A percentile compares a stretch with the other conserved stretches of the same genome.
These are phyloP conservation scores for Tyto alba DNA, from an alignment of 2,113 vertebrate genomes.

Conservation along the genomic window DNA sequence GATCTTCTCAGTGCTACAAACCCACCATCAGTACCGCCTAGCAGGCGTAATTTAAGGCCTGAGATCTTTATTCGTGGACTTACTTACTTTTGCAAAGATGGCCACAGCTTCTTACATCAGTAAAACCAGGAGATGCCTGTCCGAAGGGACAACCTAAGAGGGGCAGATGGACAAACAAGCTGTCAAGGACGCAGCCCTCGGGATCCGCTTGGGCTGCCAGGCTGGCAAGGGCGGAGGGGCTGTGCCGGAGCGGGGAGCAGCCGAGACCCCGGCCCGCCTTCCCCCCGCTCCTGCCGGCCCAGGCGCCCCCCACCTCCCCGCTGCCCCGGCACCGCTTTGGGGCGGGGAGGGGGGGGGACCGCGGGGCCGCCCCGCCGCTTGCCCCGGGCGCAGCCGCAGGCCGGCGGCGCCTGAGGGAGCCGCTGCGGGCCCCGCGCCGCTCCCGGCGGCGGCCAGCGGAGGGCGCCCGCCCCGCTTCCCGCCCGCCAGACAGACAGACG, in stretches of 20 bases:
- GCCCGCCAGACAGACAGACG: background rate
- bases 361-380: background rate
- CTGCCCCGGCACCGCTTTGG: background rate
- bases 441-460: slow-evolving; percentile 29
- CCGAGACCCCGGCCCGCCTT: background rate
- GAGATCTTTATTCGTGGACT: background rate
- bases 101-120: background rate
- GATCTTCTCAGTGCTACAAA: background rate
- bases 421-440: background rate
- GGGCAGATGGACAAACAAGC: background rate
- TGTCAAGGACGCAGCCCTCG: too few relatives aligned
- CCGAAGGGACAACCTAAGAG: background rate
- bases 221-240: accelerated
- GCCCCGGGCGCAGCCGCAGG: background rate
- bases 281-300: background rate
- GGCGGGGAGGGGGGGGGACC: accelerated
- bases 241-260: accelerated
- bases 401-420: background rate
- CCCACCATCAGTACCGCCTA: background rate
- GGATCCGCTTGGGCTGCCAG: accelerated
- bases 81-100: background rate
- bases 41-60: background rate
- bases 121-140: background rate
- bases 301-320: too few relatives aligned
- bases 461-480: slow-evolving; percentile 31